Base-by-base conservation (phyloP, 2,113 vertebrate genomes). In the Bubo scandiacus region DNA sequence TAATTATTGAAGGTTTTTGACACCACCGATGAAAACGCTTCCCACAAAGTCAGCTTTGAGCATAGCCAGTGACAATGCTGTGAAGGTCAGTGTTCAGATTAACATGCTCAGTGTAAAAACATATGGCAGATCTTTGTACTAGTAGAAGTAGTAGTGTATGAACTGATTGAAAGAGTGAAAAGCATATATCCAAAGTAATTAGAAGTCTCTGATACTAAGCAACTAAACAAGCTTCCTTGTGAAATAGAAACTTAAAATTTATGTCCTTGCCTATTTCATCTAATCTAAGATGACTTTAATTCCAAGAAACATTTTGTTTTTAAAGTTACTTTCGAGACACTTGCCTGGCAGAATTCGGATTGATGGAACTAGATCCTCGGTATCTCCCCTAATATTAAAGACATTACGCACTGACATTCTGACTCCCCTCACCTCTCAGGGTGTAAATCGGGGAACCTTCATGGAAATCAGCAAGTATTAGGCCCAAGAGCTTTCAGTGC, bases 1-100 rank as follows among this genome's bases (percentile, higher is more conserved):
- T 89, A n/a, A 97, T 97, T 98, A 97, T 96, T 96, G 96, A 97
- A 97, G 83, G 91, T 96, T 96, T 97, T 98, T 96, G 95, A 95
- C 89, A 81, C 65, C 4, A 17, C 67, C 3, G 15, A 93, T 96
- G 96, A 97, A 95, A 97, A 97, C 3, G 38, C 91, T 97, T 94
- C 93, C 80, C 71, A 90, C 94, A 89, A 94, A 96, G 94, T 96
- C 92, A n/a, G 83, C 94, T 96, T 97, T 94, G 92, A 92, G 91
- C 84, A 25, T 18, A 97, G 74, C 75, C 94, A 96, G 74, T 85
- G 79, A 95, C 86, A 91, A 68, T 13, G 42, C 91, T 75, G 91
- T 97, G 95, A 97, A 98, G 96, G 84, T 92, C 92, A 94, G 90
- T 54, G 92, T 90, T 97, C 93, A 88, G 96, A 97, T 94, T 94